Percentiles rank a stretch among this genome's conserved stretches.
Conservation (phyloP, 2,888 invertebrate species). For the Laothoe populi region DNA sequence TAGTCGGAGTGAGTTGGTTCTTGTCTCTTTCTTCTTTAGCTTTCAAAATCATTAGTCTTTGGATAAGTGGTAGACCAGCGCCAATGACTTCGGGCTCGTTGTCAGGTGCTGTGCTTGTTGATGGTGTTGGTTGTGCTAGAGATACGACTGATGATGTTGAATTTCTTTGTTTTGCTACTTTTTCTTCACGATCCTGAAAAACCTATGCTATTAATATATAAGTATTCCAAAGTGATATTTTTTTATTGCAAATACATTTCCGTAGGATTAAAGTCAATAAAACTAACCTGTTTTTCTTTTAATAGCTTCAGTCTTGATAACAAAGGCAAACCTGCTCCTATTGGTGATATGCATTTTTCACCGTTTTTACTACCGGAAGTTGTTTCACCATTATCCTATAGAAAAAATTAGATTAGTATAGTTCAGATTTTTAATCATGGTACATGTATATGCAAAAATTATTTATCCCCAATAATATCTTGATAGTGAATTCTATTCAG, state of each 20-base stretch:
- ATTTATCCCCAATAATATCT: too few species aligned
- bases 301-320: conserved; percentile 91
- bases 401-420: too few species aligned
- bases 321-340: conserved; percentile 93
- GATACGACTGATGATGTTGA: conserved; percentile 68
- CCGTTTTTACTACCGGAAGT: conserved; percentile 78
- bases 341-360: conserved; percentile 88
- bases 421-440: too few species aligned
- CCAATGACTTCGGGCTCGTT: conserved; percentile 87
- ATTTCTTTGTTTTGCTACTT: conserved; percentile 76
- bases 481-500: too few species aligned
- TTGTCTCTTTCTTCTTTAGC: conserved; percentile 89
- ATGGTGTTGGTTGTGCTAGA: conserved; percentile 84
- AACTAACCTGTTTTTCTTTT: conserved; percentile 91
- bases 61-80: conserved; percentile 89
- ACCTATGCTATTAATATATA: conserved; percentile 4
- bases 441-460: too few species aligned
- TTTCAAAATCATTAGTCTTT: conserved; percentile 90
- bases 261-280: too few species aligned
- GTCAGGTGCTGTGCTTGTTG: conserved; percentile 85
- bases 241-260: too few species aligned
- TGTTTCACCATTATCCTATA: conserved; percentile 74
- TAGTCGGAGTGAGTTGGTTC: conserved; percentile 72
- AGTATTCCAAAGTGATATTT: too few species aligned
- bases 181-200: conserved; percentile 80